Percentiles rank a stretch among this genome's conserved stretches.
Evolutionary conservation across 1,140 invertebrate genomes (phyloP).

Genomic region (Diploscapter pachys): DNA sequence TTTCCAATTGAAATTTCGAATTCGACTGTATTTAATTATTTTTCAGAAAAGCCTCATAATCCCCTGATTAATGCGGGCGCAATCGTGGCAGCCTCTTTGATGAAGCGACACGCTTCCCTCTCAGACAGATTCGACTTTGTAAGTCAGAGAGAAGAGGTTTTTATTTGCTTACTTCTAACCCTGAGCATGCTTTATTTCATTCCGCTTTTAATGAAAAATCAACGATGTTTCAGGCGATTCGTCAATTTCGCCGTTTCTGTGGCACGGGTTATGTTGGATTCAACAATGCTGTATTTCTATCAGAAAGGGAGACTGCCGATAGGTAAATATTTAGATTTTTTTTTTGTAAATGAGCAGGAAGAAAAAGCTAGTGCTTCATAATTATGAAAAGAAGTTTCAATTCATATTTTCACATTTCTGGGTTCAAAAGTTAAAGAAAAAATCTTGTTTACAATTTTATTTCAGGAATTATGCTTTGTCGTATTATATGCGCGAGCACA

Average conservation of each 20-base stretch:
- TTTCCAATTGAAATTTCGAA: not conserved
- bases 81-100: slow-evolving; percentile 80
- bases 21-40: slow-evolving; percentile 20
- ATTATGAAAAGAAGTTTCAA: no score
- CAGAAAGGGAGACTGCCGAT: slow-evolving; percentile 82
- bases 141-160: slow-evolving; percentile 11
- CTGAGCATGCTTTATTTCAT: not conserved
- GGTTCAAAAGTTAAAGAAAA: no score
- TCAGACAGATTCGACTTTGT: slow-evolving; percentile 43
- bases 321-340: no score
- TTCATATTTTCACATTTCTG: no score
- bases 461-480: slow-evolving; percentile 85
- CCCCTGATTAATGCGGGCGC: slow-evolving; percentile 96
- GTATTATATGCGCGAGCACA: slow-evolving; percentile 94
- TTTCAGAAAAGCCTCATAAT: slow-evolving; percentile 88
- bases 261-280: slow-evolving; percentile 78
- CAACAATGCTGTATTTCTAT: slow-evolving; percentile 89
- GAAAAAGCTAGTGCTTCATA: no score
- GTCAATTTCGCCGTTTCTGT: slow-evolving; percentile 26
- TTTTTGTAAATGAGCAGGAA: no score
- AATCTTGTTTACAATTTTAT: no score
- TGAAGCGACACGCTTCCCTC: slow-evolving; percentile 64
- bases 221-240: slow-evolving; percentile 9
- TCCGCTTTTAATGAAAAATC: not conserved
- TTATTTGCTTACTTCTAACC: not conserved